Conservation (phyloP, 2,888 invertebrate species). For the Cheilosia soror region DNA sequence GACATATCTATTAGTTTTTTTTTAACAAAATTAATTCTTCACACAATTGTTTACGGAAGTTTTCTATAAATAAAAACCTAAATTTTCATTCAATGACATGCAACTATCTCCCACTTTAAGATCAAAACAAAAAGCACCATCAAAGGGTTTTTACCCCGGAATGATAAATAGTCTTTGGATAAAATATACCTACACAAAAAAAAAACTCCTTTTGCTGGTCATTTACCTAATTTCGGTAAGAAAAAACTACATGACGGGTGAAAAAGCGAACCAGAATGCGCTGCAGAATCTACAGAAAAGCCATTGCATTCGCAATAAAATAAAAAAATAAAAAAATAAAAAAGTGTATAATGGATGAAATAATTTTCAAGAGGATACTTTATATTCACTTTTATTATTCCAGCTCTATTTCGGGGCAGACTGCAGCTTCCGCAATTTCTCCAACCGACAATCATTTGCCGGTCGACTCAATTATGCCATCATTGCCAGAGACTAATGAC, state of each 20-base stretch:
- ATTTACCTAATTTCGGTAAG: constrained; percentile 10
- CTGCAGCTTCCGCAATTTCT: constrained; percentile 16
- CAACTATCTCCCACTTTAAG: background rate
- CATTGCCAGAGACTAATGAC: constrained; percentile 5
- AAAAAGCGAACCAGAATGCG: background rate
- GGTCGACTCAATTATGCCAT: constrained; percentile 27
- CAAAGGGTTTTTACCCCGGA: constrained; percentile 2
- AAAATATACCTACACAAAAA: background rate
- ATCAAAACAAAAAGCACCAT: constrained; percentile 2
- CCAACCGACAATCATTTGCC: constrained; percentile 16
- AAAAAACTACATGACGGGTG: background rate
- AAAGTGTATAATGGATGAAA: background rate
- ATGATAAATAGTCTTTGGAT: background rate
- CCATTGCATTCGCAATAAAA: constrained; percentile 5
- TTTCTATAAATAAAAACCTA: no score
- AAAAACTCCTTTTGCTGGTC: constrained; percentile 11
- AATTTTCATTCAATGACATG: background rate
- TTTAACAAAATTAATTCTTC: no score
- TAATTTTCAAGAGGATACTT: constrained; percentile 29
- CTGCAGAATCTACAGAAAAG: background rate
- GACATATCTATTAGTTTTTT: no score
- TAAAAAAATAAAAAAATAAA: background rate
- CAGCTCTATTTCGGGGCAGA: constrained; percentile 9
- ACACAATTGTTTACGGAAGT: background rate
- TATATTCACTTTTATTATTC: constrained; percentile 25